Base-by-base conservation (phyloP, 2,888 invertebrate species). In the Spodoptera picta region DNA sequence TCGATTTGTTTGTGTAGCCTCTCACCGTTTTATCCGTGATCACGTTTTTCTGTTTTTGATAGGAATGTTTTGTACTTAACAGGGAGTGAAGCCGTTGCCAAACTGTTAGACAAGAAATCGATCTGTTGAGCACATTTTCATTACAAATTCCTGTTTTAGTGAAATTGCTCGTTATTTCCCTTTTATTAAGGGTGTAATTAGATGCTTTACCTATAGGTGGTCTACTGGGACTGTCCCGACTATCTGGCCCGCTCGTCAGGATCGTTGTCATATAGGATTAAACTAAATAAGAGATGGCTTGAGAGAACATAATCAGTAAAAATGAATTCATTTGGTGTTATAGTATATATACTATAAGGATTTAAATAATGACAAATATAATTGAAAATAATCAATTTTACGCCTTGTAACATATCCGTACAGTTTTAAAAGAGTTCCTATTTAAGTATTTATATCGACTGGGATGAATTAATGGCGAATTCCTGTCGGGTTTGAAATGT, bases 261-360 rank as follows among this genome's bases (percentile, higher is more conserved):
- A 48, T 64, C 66, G 67, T 62, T 72, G 72, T 61, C 72, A 65
- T 75, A 63, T 65, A 65, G 69, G 75, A 69, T 69, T 78, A 75
- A 63, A 47, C 36, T 45, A 78, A 69, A 69, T 72, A 65, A 65
- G 59, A 56, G 42, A 7, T 27, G 49, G 45, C 7, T 19, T 51
- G 47, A 54, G 47, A 48, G 24, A 56, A 60, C 60, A 65, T 59
- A 64, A 75, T 59, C 56, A 56, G 52, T 64, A 58, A 46, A 55
- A 61, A 64, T 59, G n/a, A 54, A 75, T 44, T 49, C 61, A 60
- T 62, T 72, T 67, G 56, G 64, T 72, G 62, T 60, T 45, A 60
- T n/a, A n/a, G n/a, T n/a, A n/a, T n/a, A n/a, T n/a, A n/a, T n/a
- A n/a, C n/a, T n/a, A 59, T 41, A 59, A 27, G 27, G 3, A 5